Conservation (phyloP, 2,113 vertebrate species). For the Muntiacus reevesi region DNA sequence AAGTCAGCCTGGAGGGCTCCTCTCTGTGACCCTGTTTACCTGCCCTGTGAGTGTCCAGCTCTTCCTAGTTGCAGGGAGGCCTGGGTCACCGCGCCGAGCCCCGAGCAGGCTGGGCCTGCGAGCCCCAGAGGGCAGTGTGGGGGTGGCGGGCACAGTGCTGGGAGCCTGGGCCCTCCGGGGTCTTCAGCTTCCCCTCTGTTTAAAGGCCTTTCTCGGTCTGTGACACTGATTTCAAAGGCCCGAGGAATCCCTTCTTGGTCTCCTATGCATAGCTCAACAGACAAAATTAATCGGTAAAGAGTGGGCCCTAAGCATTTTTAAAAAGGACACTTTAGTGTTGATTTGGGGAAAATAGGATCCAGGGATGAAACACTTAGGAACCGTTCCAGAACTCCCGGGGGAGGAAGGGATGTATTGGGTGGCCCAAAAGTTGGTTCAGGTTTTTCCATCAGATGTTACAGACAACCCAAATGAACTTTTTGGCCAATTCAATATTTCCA, state of each 20-base stretch:
- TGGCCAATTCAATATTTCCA: not conserved
- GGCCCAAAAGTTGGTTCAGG: not conserved
- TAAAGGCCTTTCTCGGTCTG: not conserved
- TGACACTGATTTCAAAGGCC: not conserved
- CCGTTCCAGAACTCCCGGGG: not conserved
- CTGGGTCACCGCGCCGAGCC: rapidly evolving
- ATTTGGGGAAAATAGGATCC: not conserved
- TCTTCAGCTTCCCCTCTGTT: not conserved
- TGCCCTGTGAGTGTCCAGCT: rapidly evolving
- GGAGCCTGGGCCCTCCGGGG: not conserved
- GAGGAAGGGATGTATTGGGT: not conserved
- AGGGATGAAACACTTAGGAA: not conserved
- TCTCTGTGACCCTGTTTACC: rapidly evolving
- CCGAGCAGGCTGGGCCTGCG: rapidly evolving
- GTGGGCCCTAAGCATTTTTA: not conserved
- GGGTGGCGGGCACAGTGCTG: rapidly evolving
- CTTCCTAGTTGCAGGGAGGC: not conserved
- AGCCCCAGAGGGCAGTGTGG: rapidly evolving
- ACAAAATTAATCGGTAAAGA: not conserved
- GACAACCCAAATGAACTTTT: not conserved
- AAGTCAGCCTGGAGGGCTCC: rapidly evolving
- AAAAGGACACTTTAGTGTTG: not conserved
- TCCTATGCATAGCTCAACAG: not conserved
- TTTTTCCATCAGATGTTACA: not conserved
- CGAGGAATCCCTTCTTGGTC: not conserved